Base-by-base conservation (phyloP, 2,113 vertebrate genomes). In the Mesitornis unicolor region DNA sequence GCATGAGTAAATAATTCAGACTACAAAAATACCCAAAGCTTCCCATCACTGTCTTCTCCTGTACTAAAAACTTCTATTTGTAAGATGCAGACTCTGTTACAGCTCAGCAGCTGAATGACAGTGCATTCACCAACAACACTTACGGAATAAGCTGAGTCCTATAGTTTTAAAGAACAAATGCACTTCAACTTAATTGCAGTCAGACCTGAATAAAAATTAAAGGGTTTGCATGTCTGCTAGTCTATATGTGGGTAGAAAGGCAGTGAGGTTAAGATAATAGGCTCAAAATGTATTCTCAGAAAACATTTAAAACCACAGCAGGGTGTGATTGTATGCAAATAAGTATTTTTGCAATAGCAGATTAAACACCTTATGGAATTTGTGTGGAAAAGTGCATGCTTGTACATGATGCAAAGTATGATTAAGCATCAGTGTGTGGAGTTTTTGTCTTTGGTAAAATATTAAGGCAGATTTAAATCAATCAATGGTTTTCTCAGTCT, bases 261-360 rank as follows among this genome's bases (percentile, higher is more conserved):
- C 94, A 96, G 53, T 94, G 96, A 95, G 95, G 95, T 96, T 97
- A 97, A 96, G 94, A 93, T 95, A 96, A 97, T 96, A 87, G 84
- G 79, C 87, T 96, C 56, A 75, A 95, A 95, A 92, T 78, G 65
- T 89, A 87, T 91, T 94, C 93, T 96, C 87, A 95, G 78, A 96
- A 96, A 95, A 82, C 89, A 97, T 89, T 87, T 93, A 45, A 95
- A 97, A 97, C 96, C 95, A 89, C 96, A 97, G 91, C 40, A 96
- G 96, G 95, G 96, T 96, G 94, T 97, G 96, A 97, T 96, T 96
- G 94, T 91, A 97, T 97, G 96, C 96, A 97, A 96, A 97, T 95
- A 84, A 87, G 91, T 97, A 95, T 96, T 97, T 96, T 95, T 95
- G 96, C 96, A 96, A 94, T 95, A 96, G 84, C 65, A 97, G 96